Conservation (phyloP, 1,140 invertebrate genomes). For the Pachypsylla venusta region DNA sequence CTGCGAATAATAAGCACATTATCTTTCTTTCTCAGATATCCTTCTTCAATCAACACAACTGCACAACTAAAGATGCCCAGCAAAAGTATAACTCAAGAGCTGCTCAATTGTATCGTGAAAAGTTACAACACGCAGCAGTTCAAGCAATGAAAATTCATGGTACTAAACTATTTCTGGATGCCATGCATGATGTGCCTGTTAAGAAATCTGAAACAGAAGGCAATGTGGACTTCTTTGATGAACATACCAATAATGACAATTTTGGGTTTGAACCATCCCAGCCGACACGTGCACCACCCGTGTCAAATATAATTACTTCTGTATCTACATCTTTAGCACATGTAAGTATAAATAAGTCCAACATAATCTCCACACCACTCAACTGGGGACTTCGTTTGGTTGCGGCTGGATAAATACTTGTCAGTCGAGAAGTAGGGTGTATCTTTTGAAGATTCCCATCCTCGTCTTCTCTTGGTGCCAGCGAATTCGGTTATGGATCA, state of each 20-base stretch:
- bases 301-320: conserved; percentile 12
- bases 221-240: conserved; percentile 71
- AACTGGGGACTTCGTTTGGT: too few relatives aligned
- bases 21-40: conserved; percentile 46
- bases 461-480: too few relatives aligned
- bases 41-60: conserved; percentile 91
- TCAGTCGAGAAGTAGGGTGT: too few relatives aligned
- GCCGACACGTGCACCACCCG: conserved; percentile 22
- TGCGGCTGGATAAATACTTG: too few relatives aligned
- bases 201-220: conserved; percentile 36
- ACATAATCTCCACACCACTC: too few relatives aligned
- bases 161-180: conserved; percentile 50
- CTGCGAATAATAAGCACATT: neutral
- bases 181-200: neutral
- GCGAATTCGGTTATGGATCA: too few relatives aligned
- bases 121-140: conserved; percentile 55
- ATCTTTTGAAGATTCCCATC: too few relatives aligned
- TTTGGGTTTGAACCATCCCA: conserved; percentile 20
- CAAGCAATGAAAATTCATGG: conserved; percentile 82
- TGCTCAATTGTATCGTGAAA: conserved; percentile 82
- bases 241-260: conserved; percentile 34
- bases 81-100: conserved; percentile 96
- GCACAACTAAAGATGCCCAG: conserved; percentile 77
- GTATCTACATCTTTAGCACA: conserved; percentile 4
- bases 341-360: too few relatives aligned